These are phyloP conservation scores for Percopsis omiscomaycus DNA, from an alignment of 2,797 vertebrate species.

Conservation along the genomic window DNA sequence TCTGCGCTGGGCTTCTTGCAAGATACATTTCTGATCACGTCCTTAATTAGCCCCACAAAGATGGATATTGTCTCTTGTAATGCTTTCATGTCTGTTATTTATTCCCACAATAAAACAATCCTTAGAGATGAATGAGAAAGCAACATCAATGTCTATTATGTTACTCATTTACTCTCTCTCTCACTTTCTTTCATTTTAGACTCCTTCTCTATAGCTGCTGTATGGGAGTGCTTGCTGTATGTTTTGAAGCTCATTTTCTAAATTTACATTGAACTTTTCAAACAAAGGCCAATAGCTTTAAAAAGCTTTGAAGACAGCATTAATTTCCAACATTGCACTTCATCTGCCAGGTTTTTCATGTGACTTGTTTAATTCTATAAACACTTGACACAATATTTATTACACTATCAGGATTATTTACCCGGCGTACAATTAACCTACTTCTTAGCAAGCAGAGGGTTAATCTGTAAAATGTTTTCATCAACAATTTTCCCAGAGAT, in stretches of 20 bases:
- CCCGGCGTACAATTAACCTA: slow-evolving; percentile 27
- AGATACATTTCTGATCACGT: slow-evolving; percentile 63
- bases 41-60: slow-evolving; percentile 67
- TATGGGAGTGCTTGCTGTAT: slow-evolving; percentile 56
- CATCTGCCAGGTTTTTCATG: slow-evolving; percentile 36
- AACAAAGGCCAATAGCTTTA: slow-evolving; percentile 54
- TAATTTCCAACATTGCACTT: slow-evolving; percentile 35
- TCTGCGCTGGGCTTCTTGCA: slow-evolving; percentile 50
- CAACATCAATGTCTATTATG: slow-evolving; percentile 28
- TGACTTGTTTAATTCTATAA: slow-evolving; percentile 63
- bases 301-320: slow-evolving; percentile 35
- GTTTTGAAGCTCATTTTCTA: slow-evolving; percentile 67
- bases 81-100: slow-evolving; percentile 56
- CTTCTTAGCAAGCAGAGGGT: slow-evolving; percentile 39
- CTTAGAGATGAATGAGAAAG: slow-evolving; percentile 51
- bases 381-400: slow-evolving; percentile 51
- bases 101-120: slow-evolving; percentile 35
- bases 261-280: slow-evolving; percentile 75
- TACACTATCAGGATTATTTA: slow-evolving; percentile 55
- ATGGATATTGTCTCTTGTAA: slow-evolving; percentile 60
- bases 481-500: slow-evolving; percentile 19
- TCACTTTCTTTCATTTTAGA: slow-evolving; percentile 27
- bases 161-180: slow-evolving; percentile 57
- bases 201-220: slow-evolving; percentile 58
- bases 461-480: slow-evolving; percentile 42